Evolutionary conservation across 2,888 invertebrate genomes (phyloP).

Genomic region (Scaptomyza cyrtandrae): DNA sequence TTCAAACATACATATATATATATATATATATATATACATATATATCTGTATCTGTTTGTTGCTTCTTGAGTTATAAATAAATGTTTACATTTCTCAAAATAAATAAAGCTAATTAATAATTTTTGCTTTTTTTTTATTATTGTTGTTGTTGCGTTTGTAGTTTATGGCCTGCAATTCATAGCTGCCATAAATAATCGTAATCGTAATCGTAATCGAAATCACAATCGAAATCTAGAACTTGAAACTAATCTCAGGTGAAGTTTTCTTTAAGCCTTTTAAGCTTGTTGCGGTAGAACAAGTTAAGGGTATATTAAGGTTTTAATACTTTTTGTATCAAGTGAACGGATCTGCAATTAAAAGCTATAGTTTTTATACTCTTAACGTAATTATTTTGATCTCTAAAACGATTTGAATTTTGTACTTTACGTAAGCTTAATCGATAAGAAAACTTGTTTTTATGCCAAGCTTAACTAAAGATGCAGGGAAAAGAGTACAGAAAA

Average conservation of each 20-base stretch:
- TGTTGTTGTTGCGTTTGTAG: neutral
- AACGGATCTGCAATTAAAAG: neutral
- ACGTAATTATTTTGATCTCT: neutral
- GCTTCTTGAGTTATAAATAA: conserved; percentile 9
- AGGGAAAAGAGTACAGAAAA: neutral
- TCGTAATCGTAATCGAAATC: no score
- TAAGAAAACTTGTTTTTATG: neutral
- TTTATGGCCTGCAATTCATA: conserved; percentile 35
- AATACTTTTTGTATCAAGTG: neutral
- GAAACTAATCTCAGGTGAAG: conserved; percentile 39
- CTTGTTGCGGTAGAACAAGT: neutral
- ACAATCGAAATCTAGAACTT: conserved; percentile 10
- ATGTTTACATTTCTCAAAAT: conserved; percentile 20
- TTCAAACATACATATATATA: no score
- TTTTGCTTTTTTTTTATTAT: conserved; percentile 7
- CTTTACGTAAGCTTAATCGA: neutral
- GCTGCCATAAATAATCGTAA: conserved; percentile 39
- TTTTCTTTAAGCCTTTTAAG: conserved; percentile 1
- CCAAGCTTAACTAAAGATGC: neutral
- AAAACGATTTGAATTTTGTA: neutral
- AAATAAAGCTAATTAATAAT: conserved; percentile 24
- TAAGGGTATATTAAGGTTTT: neutral
- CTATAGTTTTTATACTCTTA: neutral
- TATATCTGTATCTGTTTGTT: neutral
- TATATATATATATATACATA: no score